Base-by-base conservation (phyloP, 1,140 invertebrate genomes). In the Calosoma granatense region DNA sequence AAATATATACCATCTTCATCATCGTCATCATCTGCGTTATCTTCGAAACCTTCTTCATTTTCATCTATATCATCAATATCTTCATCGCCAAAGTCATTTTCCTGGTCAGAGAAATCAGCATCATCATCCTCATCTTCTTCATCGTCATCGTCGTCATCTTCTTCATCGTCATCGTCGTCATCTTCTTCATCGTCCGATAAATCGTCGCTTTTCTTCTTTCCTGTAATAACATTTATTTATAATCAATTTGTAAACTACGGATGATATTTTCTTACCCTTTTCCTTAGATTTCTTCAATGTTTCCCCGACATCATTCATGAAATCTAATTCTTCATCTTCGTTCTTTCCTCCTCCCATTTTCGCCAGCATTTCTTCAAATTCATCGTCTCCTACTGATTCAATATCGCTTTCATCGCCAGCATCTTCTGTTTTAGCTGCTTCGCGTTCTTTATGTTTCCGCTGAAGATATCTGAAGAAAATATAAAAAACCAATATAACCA, bases 331-430 rank as follows among this genome's bases (percentile, higher is more conserved):
- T 26, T 66, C 64, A 22, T 66, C 57, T 17, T 62, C 59, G 43
- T 67, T 67, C 53, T 67, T 71, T 3, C 69, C 63, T 1, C 76
- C 77, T 1, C 76, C 78, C 64, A 88, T 76, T 54, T 72, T 75
- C 64, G 86, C 83, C 26, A 92, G 71, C 73, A 92, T 86, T n/a
- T 83, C 81, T 59, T 89, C 85, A 72, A 97, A 96, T 68, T 96
- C 92, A 56, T 92, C 87, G 68, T 92, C 93, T 60, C 82, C 85
- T 1, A 96, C 85, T 64, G 89, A 92, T 41, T 88, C 87, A 23
- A 79, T 74, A 68, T 93, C 89, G 65, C 84, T 59, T 56, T 70
- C 60, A 12, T 71, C 68, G 36, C 63, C 65, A 54, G 66, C 63
- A 22, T 73, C 70, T 36, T 77, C 68, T 15, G 19, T 20, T 6